These are phyloP conservation scores for Tuberolachnus salignus DNA, from an alignment of 2,888 invertebrate species.

Conservation along the genomic window DNA sequence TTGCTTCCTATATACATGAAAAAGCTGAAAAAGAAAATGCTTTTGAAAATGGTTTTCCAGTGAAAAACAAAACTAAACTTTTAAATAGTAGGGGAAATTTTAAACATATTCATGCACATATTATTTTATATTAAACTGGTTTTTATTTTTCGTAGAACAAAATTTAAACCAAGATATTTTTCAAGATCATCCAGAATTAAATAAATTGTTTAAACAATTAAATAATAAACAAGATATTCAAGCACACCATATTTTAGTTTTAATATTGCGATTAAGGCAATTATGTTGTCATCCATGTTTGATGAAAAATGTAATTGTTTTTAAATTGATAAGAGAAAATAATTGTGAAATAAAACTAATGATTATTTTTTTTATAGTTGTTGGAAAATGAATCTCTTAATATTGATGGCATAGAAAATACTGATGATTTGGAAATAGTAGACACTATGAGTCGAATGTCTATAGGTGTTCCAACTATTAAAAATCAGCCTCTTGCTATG, in stretches of 20 bases:
- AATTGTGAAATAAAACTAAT: background rate
- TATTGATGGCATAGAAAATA: slow-evolving; percentile 32
- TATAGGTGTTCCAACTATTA: slow-evolving; percentile 4
- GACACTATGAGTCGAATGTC: slow-evolving; percentile 45
- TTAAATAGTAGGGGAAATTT: slow-evolving; percentile 1
- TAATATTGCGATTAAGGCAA: slow-evolving; percentile 84
- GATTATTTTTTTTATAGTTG: slow-evolving; percentile 18
- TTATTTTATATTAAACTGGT: background rate
- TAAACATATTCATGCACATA: background rate
- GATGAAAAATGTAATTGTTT: slow-evolving; percentile 69
- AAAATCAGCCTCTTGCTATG: background rate
- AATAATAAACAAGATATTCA: slow-evolving; percentile 63
- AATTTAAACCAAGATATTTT: slow-evolving; percentile 52
- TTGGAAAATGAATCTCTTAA: slow-evolving; percentile 41
- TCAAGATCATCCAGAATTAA: slow-evolving; percentile 67
- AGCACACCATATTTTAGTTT: slow-evolving; percentile 74
- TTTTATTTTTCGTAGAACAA: background rate
- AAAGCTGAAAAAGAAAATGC: slow-evolving; percentile 71
- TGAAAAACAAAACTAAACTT: slow-evolving; percentile 24
- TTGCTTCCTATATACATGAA: slow-evolving; percentile 78
- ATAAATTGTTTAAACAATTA: slow-evolving; percentile 66
- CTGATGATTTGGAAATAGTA: slow-evolving; percentile 28
- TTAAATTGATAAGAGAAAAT: background rate
- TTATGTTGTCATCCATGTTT: slow-evolving; percentile 88
- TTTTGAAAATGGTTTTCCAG: slow-evolving; percentile 21